phyloP scores from a whole-genome alignment of 2,888 invertebrate genomes.

The Limnephilus auricula region DNA sequence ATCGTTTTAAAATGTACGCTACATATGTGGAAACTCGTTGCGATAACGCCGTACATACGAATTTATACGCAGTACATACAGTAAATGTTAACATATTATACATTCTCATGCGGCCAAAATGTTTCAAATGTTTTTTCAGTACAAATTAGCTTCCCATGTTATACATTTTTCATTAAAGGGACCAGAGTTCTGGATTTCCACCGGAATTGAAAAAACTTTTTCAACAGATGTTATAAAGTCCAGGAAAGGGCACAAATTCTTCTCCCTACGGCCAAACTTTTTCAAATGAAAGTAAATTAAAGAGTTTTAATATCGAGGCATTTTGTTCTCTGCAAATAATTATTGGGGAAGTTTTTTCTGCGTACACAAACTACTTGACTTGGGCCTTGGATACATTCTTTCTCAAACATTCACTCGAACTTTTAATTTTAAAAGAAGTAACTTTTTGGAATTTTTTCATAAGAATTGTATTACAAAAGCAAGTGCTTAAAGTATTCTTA shows the following conservation, averaged over 20 bases:
- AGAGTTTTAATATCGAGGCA: conserved; percentile 43
- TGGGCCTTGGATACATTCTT: neutral
- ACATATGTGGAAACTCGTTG: neutral
- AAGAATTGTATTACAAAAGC: neutral
- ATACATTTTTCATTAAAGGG: neutral
- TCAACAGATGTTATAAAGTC: conserved; percentile 13
- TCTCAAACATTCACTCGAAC: neutral
- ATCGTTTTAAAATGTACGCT: neutral
- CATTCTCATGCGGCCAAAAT: neutral
- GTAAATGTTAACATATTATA: neutral
- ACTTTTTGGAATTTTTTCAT: neutral
- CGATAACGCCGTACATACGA: neutral
- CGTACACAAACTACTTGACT: conserved; percentile 45
- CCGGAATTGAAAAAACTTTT: conserved; percentile 9
- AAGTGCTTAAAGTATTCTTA: neutral
- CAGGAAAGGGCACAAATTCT: neutral
- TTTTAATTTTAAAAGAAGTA: neutral
- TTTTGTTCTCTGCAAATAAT: conserved; percentile 37
- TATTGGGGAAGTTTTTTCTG: conserved; percentile 36
- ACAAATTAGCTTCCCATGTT: neutral
- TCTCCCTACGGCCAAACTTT: neutral
- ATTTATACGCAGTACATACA: neutral
- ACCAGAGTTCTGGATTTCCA: neutral
- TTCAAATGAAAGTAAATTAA: conserved; percentile 11
- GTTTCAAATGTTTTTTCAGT: neutral